A percentile compares a stretch with the other conserved stretches of the same genome.
These are phyloP conservation scores for Craseonycteris thonglongyai DNA, from an alignment of 2,113 vertebrate species.

Conservation along the genomic window DNA sequence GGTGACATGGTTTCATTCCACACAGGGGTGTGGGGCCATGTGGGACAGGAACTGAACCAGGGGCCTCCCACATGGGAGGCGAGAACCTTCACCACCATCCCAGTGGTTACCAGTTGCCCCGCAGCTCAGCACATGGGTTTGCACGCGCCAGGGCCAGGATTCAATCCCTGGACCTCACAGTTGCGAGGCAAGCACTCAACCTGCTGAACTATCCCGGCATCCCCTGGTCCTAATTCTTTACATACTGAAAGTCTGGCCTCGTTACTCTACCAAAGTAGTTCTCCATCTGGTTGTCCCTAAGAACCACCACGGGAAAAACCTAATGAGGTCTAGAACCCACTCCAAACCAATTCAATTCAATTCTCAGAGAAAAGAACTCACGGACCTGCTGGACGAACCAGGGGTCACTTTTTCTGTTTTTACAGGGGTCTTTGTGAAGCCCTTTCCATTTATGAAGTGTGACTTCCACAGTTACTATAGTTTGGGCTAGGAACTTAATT, in stretches of 20 bases:
- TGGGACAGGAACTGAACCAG: too few species aligned
- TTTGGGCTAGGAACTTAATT: not conserved
- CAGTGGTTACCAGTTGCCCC: too few species aligned
- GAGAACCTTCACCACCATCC: too few species aligned
- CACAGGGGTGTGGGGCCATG: too few species aligned
- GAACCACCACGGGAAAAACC: not conserved
- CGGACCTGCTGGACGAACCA: not conserved
- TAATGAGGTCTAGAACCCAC: not conserved
- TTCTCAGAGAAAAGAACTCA: not conserved
- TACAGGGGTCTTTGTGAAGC: not conserved
- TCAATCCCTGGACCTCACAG: too few species aligned
- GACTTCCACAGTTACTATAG: not conserved
- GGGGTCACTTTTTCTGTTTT: not conserved
- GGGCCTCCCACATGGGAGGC: too few species aligned
- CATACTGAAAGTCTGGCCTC: not conserved
- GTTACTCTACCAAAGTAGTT: not conserved
- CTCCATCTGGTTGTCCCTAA: not conserved
- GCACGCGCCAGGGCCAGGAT: too few species aligned
- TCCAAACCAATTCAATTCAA: not conserved
- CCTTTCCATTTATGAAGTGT: not conserved
- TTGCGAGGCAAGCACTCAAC: too few species aligned
- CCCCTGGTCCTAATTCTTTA: not conserved
- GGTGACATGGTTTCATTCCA: too few species aligned
- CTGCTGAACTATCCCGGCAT: too few species aligned
- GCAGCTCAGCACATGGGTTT: too few species aligned